Conservation (phyloP, 2,888 invertebrate genomes). For the Lochmaea crataegi region DNA sequence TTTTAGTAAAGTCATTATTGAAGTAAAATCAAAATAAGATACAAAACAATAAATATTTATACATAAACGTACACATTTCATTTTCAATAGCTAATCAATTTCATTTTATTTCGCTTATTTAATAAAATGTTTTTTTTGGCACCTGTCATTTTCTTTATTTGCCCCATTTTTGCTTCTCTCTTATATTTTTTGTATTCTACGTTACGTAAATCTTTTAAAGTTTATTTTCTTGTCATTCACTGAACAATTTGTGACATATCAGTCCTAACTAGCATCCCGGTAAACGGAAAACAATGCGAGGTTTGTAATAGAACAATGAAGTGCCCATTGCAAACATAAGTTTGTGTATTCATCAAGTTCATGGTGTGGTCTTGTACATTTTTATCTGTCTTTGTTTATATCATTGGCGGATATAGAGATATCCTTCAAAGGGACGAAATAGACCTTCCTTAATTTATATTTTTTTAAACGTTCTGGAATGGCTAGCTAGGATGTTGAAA, state of each 20-base stretch:
- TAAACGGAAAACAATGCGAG: slow-evolving; percentile 30
- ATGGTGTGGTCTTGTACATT: slow-evolving; percentile 45
- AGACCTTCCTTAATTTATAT: neutral
- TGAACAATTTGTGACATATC: slow-evolving; percentile 29
- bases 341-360: slow-evolving; percentile 43
- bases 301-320: slow-evolving; percentile 42
- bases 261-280: slow-evolving; percentile 20
- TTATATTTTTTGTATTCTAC: neutral
- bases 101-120: too few species aligned
- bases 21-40: too few species aligned
- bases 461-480: too few species aligned
- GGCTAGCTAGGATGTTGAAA: too few species aligned
- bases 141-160: too few species aligned
- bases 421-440: neutral
- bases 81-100: too few species aligned
- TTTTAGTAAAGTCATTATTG: neutral
- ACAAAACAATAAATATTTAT: too few species aligned
- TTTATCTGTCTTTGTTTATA: slow-evolving; percentile 16
- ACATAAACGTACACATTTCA: too few species aligned
- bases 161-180: neutral
- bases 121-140: too few species aligned
- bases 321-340: slow-evolving; percentile 41
- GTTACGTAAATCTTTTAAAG: neutral
- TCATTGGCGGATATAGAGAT: slow-evolving; percentile 6
- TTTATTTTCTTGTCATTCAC: neutral